These are phyloP conservation scores for Pitangus sulphuratus DNA, from an alignment of 2,797 vertebrate species.

Conservation along the genomic window DNA sequence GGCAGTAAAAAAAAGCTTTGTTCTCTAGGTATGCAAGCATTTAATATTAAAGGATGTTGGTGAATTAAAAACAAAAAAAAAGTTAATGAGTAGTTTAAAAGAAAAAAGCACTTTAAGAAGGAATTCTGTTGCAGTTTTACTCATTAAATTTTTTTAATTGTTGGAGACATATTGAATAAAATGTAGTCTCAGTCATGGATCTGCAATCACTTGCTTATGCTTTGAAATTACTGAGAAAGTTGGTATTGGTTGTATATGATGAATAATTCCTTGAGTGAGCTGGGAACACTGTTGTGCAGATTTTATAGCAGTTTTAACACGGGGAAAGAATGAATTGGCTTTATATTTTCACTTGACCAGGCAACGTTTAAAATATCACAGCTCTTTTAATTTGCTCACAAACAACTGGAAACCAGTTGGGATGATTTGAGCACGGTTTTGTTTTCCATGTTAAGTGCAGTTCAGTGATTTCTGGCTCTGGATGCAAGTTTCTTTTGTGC, in stretches of 20 bases:
- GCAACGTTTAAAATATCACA: conserved; percentile 41
- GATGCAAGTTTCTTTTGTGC: conserved; percentile 60
- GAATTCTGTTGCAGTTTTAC: conserved; percentile 75
- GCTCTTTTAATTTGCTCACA: conserved; percentile 40
- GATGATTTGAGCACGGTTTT: conserved; percentile 20
- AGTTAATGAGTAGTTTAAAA: conserved; percentile 54
- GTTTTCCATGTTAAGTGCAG: conserved; percentile 37
- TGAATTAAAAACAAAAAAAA: conserved; percentile 15
- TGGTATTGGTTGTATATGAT: conserved; percentile 65
- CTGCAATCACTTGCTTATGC: conserved; percentile 77
- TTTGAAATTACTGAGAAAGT: conserved; percentile 68
- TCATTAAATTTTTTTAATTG: conserved; percentile 72
- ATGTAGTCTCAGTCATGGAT: conserved; percentile 75
- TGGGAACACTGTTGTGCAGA: conserved; percentile 50
- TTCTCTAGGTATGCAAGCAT: conserved; percentile 43
- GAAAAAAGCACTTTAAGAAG: conserved; percentile 79
- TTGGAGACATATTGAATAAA: conserved; percentile 85
- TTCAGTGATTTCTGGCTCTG: conserved; percentile 60
- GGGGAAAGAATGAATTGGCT: conserved; percentile 57
- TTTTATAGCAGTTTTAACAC: conserved; percentile 38
- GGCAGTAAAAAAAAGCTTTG: conserved; percentile 54
- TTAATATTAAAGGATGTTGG: conserved; percentile 23
- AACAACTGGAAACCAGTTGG: conserved; percentile 57
- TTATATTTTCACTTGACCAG: conserved; percentile 60
- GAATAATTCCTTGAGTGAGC: conserved; percentile 48